Evolutionary conservation across 2,113 vertebrate genomes (phyloP), one percentile per base, ranked within the genome.

Genomic region (Ceratotherium simum): DNA sequence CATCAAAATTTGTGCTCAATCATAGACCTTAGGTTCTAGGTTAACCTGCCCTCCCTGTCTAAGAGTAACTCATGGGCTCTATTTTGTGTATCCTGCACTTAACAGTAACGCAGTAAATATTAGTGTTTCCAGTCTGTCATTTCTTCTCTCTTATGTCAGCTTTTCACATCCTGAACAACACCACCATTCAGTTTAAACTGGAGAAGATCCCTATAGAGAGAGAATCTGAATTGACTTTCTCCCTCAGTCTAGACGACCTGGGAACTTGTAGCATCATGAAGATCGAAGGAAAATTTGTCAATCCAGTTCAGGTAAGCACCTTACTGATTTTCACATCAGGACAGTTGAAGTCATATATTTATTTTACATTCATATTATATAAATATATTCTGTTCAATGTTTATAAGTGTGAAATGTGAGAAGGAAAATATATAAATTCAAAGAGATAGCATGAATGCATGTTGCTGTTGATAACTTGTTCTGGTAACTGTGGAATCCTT

Each of bases 111-210:
- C 23, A 46, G 23, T 54, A 42, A 33, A 16, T 31, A 1, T 3
- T 6, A 25, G 46, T 87, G 31, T 90, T 94, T 21, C 84, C 1
- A 27, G 33, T n/a, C 12, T 18, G 89, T 84, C 69, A 39, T 85
- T 93, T 90, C 78, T 51, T 29, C 72, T 97, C 78, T 97, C 58
- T 88, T 69, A 78, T 81, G 51, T 90, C 98, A 99, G 99, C 99
- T 65, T 99, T 99, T 98, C 99, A 99, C 95, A 99, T 99, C 96
- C 96, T 99, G 87, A 99, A 99, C 98, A 99, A 99, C 96, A 99
- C 99, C 13, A 99, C 99, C 2, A 99, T 99, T 94, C 99, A 99
- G 94, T 99, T 99, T 96, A 99, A 99, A 69, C 89, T 99, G 98
- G 99, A 99, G 96, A 99, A 99, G 97, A 98, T 99, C 70, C 98